Conservation (phyloP, 1,140 invertebrate genomes). For the Phymastichus coffea region DNA sequence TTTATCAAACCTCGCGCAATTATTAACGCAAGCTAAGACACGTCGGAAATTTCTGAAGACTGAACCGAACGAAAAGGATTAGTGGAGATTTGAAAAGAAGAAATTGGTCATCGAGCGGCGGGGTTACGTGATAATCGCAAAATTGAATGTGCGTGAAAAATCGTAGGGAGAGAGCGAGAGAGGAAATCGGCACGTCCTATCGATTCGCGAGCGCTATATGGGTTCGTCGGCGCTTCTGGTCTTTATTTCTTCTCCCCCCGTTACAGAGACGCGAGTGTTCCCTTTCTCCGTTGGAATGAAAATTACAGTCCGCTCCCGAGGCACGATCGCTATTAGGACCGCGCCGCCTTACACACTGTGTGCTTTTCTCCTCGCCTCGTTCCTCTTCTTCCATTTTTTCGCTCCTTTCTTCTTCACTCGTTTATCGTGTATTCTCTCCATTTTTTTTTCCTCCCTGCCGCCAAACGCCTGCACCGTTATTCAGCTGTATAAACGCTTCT, state of each 20-base stretch:
- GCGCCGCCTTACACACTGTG: background rate
- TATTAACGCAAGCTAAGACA: too few relatives aligned
- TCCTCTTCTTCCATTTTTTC: background rate
- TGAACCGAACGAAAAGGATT: too few relatives aligned
- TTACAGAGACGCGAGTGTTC: background rate
- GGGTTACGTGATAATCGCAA: too few relatives aligned
- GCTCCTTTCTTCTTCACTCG: background rate
- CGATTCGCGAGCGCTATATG: slow-evolving; percentile 4
- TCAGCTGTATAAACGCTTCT: too few relatives aligned
- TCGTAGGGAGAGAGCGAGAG: too few relatives aligned
- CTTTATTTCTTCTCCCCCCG: slow-evolving; percentile 1
- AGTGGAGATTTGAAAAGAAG: too few relatives aligned
- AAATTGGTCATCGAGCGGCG: too few relatives aligned
- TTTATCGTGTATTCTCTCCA: background rate
- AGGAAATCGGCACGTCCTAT: background rate
- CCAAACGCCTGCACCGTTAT: too few relatives aligned
- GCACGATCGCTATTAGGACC: slow-evolving; percentile 35
- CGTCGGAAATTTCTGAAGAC: too few relatives aligned
- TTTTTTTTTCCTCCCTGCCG: too few relatives aligned
- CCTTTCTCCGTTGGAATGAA: slow-evolving; percentile 44
- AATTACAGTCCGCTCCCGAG: slow-evolving; percentile 36
- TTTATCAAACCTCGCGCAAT: too few relatives aligned
- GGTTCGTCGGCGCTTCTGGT: background rate
- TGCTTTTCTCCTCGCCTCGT: slow-evolving; percentile 5
- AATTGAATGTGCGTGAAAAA: slow-evolving; percentile 1